These are phyloP conservation scores for Aspidiotus destructor DNA, from an alignment of 2,888 invertebrate species.

Conservation along the genomic window DNA sequence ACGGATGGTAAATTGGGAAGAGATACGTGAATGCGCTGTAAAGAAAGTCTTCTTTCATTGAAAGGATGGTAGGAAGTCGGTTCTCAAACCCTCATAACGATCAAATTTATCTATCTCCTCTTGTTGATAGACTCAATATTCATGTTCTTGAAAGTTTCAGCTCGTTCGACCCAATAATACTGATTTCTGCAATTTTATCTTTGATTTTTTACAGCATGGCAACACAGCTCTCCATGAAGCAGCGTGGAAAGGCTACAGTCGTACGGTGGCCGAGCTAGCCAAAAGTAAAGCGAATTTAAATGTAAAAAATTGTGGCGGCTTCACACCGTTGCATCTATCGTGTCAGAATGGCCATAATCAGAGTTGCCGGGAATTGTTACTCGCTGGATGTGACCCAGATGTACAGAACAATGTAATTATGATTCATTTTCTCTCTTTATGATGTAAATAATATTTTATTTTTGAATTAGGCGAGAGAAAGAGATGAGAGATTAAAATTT, in stretches of 20 bases:
- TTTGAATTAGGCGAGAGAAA: too few relatives aligned
- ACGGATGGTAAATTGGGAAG: too few relatives aligned
- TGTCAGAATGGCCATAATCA: slow-evolving; percentile 97
- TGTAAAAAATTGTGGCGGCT: slow-evolving; percentile 72
- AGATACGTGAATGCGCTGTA: too few relatives aligned
- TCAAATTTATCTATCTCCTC: too few relatives aligned
- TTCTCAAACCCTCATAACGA: too few relatives aligned
- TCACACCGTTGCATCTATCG: slow-evolving; percentile 86
- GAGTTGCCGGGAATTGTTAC: slow-evolving; percentile 74
- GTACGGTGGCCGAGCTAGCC: slow-evolving; percentile 59
- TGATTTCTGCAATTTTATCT: background rate
- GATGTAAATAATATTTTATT: background rate
- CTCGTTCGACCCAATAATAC: too few relatives aligned
- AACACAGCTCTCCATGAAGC: slow-evolving; percentile 92
- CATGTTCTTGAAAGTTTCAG: too few relatives aligned
- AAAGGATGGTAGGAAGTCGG: too few relatives aligned
- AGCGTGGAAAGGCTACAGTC: slow-evolving; percentile 87
- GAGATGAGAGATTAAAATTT: too few relatives aligned
- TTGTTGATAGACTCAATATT: too few relatives aligned
- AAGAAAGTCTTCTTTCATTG: too few relatives aligned
- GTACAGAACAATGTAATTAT: slow-evolving; percentile 73
- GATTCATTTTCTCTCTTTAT: background rate
- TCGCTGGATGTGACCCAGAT: slow-evolving; percentile 79
- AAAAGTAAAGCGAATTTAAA: slow-evolving; percentile 55
- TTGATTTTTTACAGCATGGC: slow-evolving; percentile 59